These are phyloP conservation scores for Ardeotis arabs DNA, from an alignment of 2,113 vertebrate genomes.

Conservation along the genomic window DNA sequence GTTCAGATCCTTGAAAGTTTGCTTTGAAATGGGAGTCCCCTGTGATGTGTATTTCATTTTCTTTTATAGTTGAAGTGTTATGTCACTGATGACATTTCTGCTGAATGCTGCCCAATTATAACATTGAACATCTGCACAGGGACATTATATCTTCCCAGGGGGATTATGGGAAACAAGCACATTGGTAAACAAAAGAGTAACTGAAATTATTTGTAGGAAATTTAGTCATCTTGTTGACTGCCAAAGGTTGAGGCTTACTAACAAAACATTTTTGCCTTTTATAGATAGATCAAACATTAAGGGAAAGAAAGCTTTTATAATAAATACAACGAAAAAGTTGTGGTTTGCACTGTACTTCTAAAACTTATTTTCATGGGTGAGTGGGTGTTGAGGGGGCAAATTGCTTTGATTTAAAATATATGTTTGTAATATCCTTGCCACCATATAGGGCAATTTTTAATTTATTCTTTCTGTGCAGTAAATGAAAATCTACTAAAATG, in stretches of 20 bases:
- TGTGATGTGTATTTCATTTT: constrained; percentile 51
- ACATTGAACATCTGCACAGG: constrained; percentile 42
- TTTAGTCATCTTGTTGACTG: constrained; percentile 42
- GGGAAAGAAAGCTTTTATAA: constrained; percentile 21
- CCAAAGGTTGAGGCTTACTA: constrained; percentile 38
- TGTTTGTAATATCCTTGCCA: neutral
- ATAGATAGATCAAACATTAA: constrained; percentile 52
- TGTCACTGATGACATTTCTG: constrained; percentile 56
- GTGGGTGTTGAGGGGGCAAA: neutral
- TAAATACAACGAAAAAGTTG: neutral
- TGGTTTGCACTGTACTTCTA: constrained; percentile 17
- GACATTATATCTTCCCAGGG: neutral
- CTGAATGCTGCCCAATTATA: constrained; percentile 63
- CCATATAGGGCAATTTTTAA: neutral
- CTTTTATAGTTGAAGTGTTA: constrained; percentile 48
- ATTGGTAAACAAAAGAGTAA: constrained; percentile 25
- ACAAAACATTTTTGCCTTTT: constrained; percentile 42
- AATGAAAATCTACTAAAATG: constrained; percentile 30
- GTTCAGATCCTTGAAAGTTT: constrained; percentile 55
- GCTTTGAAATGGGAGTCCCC: constrained; percentile 69
- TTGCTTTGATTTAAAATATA: constrained; percentile 29
- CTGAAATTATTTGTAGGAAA: constrained; percentile 54
- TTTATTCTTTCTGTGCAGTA: constrained; percentile 39
- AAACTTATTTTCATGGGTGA: constrained; percentile 26
- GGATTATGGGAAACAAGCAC: constrained; percentile 27